Evolutionary conservation across 2,113 vertebrate genomes (phyloP).

Genomic region (Peromyscus maniculatus): DNA sequence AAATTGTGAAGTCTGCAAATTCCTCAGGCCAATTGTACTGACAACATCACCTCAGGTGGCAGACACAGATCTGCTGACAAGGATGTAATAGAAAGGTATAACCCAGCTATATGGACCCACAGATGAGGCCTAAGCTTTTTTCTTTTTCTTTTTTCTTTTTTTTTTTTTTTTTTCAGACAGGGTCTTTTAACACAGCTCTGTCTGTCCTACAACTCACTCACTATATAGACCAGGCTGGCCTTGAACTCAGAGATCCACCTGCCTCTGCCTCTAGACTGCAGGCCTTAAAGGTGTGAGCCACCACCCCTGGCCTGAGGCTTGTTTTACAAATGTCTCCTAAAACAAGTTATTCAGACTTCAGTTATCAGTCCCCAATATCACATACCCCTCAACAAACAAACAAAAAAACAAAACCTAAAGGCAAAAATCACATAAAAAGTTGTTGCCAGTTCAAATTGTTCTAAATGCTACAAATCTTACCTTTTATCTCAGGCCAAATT

Average conservation of each 20-base stretch:
- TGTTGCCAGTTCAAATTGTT: not conserved
- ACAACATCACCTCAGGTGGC: not conserved
- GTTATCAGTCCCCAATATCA: not conserved
- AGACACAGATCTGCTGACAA: not conserved
- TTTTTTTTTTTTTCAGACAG: not conserved
- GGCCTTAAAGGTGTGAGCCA: not conserved
- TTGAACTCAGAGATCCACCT: not conserved
- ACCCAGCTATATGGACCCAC: not conserved
- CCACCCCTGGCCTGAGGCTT: not conserved
- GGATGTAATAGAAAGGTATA: not conserved
- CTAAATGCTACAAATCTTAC: constrained; percentile 84
- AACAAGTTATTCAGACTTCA: constrained; percentile 9
- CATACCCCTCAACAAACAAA: not conserved
- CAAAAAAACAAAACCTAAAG: not conserved
- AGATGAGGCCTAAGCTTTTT: not conserved
- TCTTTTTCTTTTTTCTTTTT: not conserved
- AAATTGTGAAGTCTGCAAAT: not conserved
- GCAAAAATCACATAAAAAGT: constrained; percentile 33
- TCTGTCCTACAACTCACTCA: not conserved
- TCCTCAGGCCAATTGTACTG: not conserved
- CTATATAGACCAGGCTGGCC: not conserved
- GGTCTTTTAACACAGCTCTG: not conserved
- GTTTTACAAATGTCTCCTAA: constrained; percentile 18
- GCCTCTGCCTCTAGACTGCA: not conserved
- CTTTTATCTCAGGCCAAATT: constrained; percentile 95